Evolutionary conservation across 2,888 invertebrate species (phyloP).

Genomic region (Lasioglossum calceatum): DNA sequence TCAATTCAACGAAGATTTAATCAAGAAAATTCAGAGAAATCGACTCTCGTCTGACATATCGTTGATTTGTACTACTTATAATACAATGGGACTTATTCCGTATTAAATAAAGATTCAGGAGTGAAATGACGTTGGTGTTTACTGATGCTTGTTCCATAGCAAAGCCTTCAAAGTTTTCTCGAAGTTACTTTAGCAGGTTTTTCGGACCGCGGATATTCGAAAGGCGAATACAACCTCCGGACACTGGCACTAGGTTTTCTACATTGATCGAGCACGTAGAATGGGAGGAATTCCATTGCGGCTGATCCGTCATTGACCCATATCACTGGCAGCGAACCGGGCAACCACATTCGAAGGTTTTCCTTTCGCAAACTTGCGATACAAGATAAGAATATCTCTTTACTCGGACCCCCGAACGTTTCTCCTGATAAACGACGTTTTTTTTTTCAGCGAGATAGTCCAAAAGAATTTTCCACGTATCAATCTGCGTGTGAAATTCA

Average conservation of each 20-base stretch:
- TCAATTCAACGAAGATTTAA: background rate
- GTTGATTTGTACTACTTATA: background rate
- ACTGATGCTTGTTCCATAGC: background rate
- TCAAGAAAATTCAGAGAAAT: background rate
- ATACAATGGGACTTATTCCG: background rate
- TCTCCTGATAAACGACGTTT: background rate
- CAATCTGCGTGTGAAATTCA: background rate
- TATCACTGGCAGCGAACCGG: constrained; percentile 12
- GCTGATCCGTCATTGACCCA: constrained; percentile 30
- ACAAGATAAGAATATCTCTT: background rate
- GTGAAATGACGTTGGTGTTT: background rate
- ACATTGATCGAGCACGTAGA: constrained; percentile 3
- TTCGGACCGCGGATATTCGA: background rate
- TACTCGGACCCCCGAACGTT: background rate
- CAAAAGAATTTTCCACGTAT: background rate
- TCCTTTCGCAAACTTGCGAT: background rate
- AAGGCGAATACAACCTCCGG: background rate
- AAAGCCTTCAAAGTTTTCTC: background rate
- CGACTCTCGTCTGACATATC: background rate
- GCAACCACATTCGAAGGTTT: background rate
- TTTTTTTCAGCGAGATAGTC: background rate
- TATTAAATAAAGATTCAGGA: background rate
- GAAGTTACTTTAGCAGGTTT: background rate
- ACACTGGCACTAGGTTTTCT: background rate
- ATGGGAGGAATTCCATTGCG: background rate